phyloP scores from a whole-genome alignment of 2,797 vertebrate genomes.

The Hoplostethus mediterraneus region DNA sequence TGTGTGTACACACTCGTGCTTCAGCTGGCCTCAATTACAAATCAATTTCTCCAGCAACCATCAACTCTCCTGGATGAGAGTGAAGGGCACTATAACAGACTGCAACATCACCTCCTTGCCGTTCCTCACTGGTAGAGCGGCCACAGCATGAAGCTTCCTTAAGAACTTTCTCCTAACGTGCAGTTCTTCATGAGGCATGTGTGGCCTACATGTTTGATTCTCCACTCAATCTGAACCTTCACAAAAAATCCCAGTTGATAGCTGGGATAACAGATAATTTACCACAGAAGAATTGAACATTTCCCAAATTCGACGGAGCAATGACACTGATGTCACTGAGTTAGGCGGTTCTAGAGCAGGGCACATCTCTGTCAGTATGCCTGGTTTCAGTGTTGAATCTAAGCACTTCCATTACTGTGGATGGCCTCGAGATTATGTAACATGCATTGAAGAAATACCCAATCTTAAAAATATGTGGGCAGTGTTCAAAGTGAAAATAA shows the following conservation, averaged over 20 bases:
- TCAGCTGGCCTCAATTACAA: neutral
- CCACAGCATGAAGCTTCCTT: neutral
- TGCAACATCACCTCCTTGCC: too few species aligned
- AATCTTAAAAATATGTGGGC: conserved; percentile 3
- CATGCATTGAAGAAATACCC: conserved; percentile 7
- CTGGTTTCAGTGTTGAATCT: neutral
- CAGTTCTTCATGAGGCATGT: conserved; percentile 10
- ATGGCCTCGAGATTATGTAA: neutral
- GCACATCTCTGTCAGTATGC: neutral
- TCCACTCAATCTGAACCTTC: neutral
- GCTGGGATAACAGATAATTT: too few species aligned
- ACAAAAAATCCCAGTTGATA: neutral
- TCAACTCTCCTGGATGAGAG: too few species aligned
- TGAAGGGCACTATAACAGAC: too few species aligned
- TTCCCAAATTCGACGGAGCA: neutral
- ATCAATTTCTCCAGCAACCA: too few species aligned
- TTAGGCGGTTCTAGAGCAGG: neutral
- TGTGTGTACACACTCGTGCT: neutral
- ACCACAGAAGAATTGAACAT: neutral
- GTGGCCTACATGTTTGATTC: neutral
- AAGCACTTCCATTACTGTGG: neutral
- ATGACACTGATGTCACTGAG: neutral
- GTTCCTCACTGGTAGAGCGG: too few species aligned
- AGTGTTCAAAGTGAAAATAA: neutral
- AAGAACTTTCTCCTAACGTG: neutral